Conservation (phyloP, 2,888 invertebrate species). For the Xylocampa areola region DNA sequence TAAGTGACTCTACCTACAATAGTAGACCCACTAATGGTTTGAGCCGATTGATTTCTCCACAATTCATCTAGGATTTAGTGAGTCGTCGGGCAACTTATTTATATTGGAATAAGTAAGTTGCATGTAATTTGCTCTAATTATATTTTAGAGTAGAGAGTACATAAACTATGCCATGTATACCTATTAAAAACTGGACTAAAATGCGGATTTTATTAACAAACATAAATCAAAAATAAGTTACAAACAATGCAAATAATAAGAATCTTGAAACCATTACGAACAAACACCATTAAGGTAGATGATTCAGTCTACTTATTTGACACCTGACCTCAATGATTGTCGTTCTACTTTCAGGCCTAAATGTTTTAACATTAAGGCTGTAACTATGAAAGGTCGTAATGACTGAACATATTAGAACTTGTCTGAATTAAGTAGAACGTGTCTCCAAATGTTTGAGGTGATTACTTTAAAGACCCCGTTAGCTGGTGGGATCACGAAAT, state of each 20-base stretch:
- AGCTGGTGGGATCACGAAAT: constrained; percentile 67
- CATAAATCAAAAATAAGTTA: constrained; percentile 9
- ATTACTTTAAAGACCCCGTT: constrained; percentile 70
- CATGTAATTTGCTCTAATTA: no score
- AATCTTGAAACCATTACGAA: constrained; percentile 24
- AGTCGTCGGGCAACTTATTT: not conserved
- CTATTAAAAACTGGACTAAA: no score
- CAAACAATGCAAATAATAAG: constrained; percentile 21
- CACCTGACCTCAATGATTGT: constrained; percentile 57
- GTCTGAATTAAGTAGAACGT: constrained; percentile 68
- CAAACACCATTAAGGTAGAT: constrained; percentile 39
- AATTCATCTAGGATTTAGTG: constrained; percentile 6
- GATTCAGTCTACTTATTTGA: constrained; percentile 51
- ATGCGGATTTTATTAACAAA: constrained; percentile 21
- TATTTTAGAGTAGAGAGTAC: no score
- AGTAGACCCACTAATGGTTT: constrained; percentile 22
- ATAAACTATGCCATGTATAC: no score
- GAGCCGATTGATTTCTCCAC: constrained; percentile 18
- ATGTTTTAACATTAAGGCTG: constrained; percentile 55
- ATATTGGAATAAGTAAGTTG: no score
- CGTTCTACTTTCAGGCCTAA: constrained; percentile 48
- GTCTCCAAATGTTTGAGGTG: constrained; percentile 64
- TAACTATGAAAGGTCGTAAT: constrained; percentile 61
- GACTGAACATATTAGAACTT: constrained; percentile 69
- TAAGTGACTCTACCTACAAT: constrained; percentile 20